These are phyloP conservation scores for Chrysochloris asiatica DNA, from an alignment of 2,113 vertebrate species.

Conservation along the genomic window DNA sequence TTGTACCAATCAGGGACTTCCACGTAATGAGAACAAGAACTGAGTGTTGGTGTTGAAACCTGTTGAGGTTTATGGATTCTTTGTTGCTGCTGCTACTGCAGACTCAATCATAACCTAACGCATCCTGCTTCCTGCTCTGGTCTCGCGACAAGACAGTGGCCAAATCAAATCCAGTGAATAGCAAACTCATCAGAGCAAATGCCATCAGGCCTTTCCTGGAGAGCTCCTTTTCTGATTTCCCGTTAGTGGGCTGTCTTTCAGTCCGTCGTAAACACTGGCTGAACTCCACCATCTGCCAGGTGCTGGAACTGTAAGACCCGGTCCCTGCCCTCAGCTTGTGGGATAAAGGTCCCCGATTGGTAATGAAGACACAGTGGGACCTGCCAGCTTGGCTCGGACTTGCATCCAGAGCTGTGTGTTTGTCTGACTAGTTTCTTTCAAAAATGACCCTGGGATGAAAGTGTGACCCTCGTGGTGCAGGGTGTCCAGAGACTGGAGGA, in stretches of 20 bases:
- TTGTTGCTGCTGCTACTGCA: too few relatives aligned
- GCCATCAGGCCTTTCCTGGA: neutral
- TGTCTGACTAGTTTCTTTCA: neutral
- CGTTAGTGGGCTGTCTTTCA: neutral
- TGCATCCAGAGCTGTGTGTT: neutral
- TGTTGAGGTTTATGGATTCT: neutral
- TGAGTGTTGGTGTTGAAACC: neutral
- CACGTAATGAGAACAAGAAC: neutral
- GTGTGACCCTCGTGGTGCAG: neutral
- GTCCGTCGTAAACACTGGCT: neutral
- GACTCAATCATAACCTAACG: neutral
- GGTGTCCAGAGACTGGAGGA: neutral
- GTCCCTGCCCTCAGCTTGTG: neutral
- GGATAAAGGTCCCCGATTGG: neutral
- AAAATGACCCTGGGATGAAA: neutral
- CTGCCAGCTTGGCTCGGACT: neutral
- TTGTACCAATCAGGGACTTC: too few relatives aligned
- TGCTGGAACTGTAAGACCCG: too few relatives aligned
- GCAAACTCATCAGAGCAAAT: neutral
- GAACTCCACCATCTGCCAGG: neutral
- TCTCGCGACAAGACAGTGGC: too few relatives aligned
- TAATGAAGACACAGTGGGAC: rapidly evolving
- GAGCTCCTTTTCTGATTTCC: neutral
- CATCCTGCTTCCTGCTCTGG: neutral
- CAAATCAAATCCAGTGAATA: too few relatives aligned